These are phyloP conservation scores for Hystrix cristata DNA, from an alignment of 2,113 vertebrate species.

Conservation along the genomic window DNA sequence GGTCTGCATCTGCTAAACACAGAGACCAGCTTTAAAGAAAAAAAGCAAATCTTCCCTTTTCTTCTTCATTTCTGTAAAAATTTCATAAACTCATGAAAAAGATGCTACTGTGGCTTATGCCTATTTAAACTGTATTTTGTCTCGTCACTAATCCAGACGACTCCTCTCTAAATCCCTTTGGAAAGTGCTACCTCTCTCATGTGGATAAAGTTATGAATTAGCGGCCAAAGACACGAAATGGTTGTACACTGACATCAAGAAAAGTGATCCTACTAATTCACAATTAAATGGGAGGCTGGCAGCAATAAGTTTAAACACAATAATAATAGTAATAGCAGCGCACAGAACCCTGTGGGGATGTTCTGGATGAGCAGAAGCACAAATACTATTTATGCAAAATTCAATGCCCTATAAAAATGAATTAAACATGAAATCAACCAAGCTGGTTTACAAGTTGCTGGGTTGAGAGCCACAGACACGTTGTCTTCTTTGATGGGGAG, in stretches of 20 bases:
- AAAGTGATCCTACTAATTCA: slow-evolving; percentile 80
- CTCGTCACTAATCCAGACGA: neutral
- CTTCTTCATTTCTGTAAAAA: neutral
- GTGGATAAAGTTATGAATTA: slow-evolving; percentile 45
- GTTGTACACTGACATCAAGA: slow-evolving; percentile 55
- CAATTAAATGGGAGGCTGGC: slow-evolving; percentile 59
- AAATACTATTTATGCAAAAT: slow-evolving; percentile 79
- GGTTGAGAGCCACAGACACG: slow-evolving; percentile 66
- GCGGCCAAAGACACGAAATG: neutral
- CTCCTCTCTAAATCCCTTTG: neutral
- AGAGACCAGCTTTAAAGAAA: neutral
- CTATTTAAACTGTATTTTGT: neutral
- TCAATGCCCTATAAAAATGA: slow-evolving; percentile 74
- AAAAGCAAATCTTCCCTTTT: slow-evolving; percentile 15
- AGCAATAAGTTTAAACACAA: slow-evolving; percentile 59
- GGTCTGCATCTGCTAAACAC: slow-evolving; percentile 41
- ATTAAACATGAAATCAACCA: slow-evolving; percentile 82
- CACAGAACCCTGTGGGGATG: slow-evolving; percentile 59
- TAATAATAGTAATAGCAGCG: slow-evolving; percentile 63
- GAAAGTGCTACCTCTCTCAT: neutral
- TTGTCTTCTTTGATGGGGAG: neutral
- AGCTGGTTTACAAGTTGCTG: slow-evolving; percentile 70
- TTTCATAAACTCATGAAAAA: slow-evolving; percentile 39
- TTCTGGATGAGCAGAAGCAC: slow-evolving; percentile 69
- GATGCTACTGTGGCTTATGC: neutral